Base-by-base conservation (phyloP, 2,113 vertebrate species). In the Festucalex cinctus region DNA sequence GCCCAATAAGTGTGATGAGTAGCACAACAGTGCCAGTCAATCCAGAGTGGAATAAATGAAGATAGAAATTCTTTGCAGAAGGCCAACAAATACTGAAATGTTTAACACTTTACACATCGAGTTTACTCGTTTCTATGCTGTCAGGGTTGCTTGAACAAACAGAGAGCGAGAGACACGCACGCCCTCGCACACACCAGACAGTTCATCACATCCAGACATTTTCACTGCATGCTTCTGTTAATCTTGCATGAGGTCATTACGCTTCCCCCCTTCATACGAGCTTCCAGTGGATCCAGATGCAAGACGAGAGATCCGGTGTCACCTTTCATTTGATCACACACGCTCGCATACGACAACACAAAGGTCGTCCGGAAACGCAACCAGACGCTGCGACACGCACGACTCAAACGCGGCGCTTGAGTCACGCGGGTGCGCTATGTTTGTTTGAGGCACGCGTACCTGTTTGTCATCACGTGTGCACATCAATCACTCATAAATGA, bases 191-290 rank as follows among this genome's bases (percentile, higher is more conserved):
- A 75, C 69, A 63, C 69, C 49, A 77, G 53, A 28, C 70, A 80
- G 68, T 75, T 37, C 63, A 71, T 78, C 49, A 48, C 60, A 62
- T 43, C 22, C 37, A 62, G 37, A 62, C 59, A 28, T 54, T 77
- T 73, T 69, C 19, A 71, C 37, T 49, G 44, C 63, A 69, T 63
- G 58, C 72, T 71, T 56, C 59, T 26, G 54, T 63, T 46, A 20
- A 32, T 69, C 54, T 37, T 9, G 59, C 57, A 16, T 90, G 90
- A 90, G 78, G 70, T 88, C 83, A 86, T 75, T 48, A 71, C 81
- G 77, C 80, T 68, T 80, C 77, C 77, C 77, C 65, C 37, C 68
- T 51, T 41, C 68, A 83, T 88, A 89, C 86, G 85, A 83, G 88
- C 72, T 86, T 87, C 60, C 65, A 83, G 66, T 76, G 68, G 85